Base-by-base conservation (phyloP, 1,140 invertebrate species). In the Hermatobates lingyangjiaoensis region DNA sequence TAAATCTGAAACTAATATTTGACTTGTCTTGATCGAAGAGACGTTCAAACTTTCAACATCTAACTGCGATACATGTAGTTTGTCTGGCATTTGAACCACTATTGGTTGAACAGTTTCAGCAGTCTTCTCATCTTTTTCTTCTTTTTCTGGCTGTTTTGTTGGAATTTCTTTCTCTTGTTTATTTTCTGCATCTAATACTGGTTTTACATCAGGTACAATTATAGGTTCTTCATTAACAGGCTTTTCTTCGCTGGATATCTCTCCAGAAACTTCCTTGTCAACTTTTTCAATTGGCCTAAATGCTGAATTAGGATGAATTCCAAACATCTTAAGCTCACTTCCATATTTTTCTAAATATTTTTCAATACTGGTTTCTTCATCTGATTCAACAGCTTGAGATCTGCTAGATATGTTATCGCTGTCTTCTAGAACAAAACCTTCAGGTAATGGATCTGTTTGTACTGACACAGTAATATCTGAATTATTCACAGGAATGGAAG, bases 401-500 rank as follows among this genome's bases (percentile, higher is more conserved):
- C 21, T 42, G 7, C 7, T 34, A 4, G 21, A 18, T 14, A 20
- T 20, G 7, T 42, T 20, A 42, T 42, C 39, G 4, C 14, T 42
- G 4, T 42, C 39, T 4, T 42, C 39, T 10, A 75, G 81, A 24
- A 80, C 70, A 52, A 82, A 72, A 58, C 83, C 81, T 60, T 85
- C 81, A 0, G 82, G 80, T 21, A 86, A 59, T 0, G 82, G 80
- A 65, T 87, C 83, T 0, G 83, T 87, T 66, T 87, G 84, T 0
- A 81, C 85, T 1, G 80, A 82, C 2, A 81, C 75, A 57, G 80
- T 79, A 21, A 76, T 75, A 65, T 86, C 79, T 39, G 75, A 58
- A n/a, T n/a, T n/a, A n/a, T n/a, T n/a, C n/a, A n/a, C n/a, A n/a
- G n/a, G n/a, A n/a, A n/a, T n/a, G n/a, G n/a, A n/a, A n/a, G n/a